phyloP scores from a whole-genome alignment of 92 coral and sea anemone genomes.

The Bergia puertoricense region DNA sequence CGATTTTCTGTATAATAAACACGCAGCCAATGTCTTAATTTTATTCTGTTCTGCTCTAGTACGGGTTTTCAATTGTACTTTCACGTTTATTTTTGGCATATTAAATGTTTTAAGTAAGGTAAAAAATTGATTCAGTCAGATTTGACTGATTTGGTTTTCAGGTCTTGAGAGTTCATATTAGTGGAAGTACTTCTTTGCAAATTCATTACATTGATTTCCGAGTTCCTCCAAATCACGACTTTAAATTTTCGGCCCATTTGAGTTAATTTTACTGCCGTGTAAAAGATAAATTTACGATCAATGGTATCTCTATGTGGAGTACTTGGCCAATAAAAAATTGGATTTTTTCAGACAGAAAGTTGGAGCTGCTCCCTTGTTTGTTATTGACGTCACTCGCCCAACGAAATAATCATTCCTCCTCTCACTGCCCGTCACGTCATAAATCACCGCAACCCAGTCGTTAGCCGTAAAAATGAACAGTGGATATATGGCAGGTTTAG shows the following conservation, averaged over 20 bases:
- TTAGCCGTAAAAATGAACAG: too few species aligned
- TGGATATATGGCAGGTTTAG: too few species aligned
- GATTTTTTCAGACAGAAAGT: background rate
- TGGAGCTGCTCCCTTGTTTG: background rate
- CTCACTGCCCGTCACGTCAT: background rate
- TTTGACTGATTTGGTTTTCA: too few species aligned
- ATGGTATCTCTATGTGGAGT: background rate
- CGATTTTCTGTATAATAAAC: too few species aligned
- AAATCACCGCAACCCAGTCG: background rate
- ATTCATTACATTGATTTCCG: background rate
- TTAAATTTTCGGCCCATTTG: background rate
- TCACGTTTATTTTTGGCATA: too few species aligned
- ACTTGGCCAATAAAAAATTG: background rate
- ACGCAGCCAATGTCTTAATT: too few species aligned
- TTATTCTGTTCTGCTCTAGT: too few species aligned
- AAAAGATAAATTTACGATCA: background rate
- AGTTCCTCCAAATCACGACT: background rate
- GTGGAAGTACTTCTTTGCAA: background rate
- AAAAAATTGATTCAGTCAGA: too few species aligned
- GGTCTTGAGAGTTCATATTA: too few species aligned
- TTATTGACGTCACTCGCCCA: background rate
- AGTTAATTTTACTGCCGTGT: background rate
- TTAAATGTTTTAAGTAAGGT: too few species aligned
- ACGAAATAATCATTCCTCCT: background rate
- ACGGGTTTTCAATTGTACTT: too few species aligned